Evolutionary conservation across 2,888 invertebrate genomes (phyloP), one percentile per base, ranked within the genome.

Genomic region (Galerucella pusilla): DNA sequence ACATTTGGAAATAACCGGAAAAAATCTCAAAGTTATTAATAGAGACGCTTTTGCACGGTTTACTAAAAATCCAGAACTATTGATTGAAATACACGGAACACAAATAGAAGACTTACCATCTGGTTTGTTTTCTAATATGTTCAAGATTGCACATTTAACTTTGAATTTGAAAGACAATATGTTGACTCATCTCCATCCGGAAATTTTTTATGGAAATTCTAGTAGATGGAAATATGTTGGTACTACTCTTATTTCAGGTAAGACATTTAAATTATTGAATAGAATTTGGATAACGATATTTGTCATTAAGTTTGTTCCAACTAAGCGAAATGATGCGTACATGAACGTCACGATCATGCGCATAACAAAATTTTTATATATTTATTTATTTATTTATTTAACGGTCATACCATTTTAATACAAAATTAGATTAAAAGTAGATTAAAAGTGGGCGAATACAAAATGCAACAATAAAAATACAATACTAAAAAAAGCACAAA

Each of bases 141-240:
- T 93, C 73, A 92, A 93, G 84, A 91, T 96, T 82, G 93, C 95
- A 11, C 94, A 95, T 86, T 90, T 96, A 74, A 93, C 93, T 54
- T 90, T 97, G 75, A 96, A 97, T 88, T 90, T 97, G 80, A 92
- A 94, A 77, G 91, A 93, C 85, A 97, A 97, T 88, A 91, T 92
- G 88, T 90, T 97, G 84, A 91, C 92, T 54, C 92, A 93, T 74
- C 89, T 97, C 78, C 94, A 94, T 85, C 94, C 96, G 69, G 94
- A 95, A 78, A 93, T 94, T 78, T 94, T 97, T 86, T 96, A 96
- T 87, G 94, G 94, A 46, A 96, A 96, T 87, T 92, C 94, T 80
- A 94, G 95, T 35, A 93, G 93, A 82, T 96, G 96, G 96, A 96
- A 96, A 87, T 93, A 93, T 80, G 93, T 95, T 79, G 96, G 96